Percentiles rank a stretch among this genome's conserved stretches.
phyloP scores from a whole-genome alignment of 2,888 invertebrate species.

The Pediacus dermestoides region DNA sequence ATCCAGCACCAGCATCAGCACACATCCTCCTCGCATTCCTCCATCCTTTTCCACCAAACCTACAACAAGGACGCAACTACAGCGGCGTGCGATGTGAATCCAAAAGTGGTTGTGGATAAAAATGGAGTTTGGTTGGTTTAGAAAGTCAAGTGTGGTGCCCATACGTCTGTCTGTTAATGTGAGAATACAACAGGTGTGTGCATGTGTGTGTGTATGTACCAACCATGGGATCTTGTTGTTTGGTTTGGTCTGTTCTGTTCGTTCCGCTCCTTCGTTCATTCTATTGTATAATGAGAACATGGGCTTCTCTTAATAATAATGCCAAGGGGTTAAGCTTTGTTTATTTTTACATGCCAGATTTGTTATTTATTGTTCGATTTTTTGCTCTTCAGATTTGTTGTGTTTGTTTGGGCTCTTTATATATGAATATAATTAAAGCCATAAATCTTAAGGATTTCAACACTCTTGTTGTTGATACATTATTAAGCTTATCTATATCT shows the following conservation, averaged over 20 bases:
- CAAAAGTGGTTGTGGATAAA: too few relatives aligned
- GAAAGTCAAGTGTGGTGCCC: conserved; percentile 1
- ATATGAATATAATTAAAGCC: conserved; percentile 26
- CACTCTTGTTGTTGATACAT: too few relatives aligned
- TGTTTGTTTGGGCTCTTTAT: conserved; percentile 15
- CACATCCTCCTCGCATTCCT: conserved; percentile 53
- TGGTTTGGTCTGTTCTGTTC: conserved; percentile 11
- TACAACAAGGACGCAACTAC: conserved; percentile 45
- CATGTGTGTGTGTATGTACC: not conserved
- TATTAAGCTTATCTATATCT: too few relatives aligned
- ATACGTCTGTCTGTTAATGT: conserved; percentile 1
- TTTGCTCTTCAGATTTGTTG: too few relatives aligned
- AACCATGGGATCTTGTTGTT: too few relatives aligned
- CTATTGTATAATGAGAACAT: too few relatives aligned
- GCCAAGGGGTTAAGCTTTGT: conserved; percentile 29
- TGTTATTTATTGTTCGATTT: conserved; percentile 28
- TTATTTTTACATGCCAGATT: conserved; percentile 25
- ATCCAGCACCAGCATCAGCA: conserved; percentile 31
- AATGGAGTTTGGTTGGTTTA: conserved; percentile 1
- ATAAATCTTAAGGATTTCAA: conserved; percentile 31
- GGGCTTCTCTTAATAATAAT: too few relatives aligned
- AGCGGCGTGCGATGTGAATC: conserved; percentile 49
- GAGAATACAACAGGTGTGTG: conserved; percentile 3
- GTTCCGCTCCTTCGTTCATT: too few relatives aligned
- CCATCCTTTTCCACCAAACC: too few relatives aligned